Conservation (phyloP, 2,113 vertebrate genomes). For the Lamprologus sp. region DNA sequence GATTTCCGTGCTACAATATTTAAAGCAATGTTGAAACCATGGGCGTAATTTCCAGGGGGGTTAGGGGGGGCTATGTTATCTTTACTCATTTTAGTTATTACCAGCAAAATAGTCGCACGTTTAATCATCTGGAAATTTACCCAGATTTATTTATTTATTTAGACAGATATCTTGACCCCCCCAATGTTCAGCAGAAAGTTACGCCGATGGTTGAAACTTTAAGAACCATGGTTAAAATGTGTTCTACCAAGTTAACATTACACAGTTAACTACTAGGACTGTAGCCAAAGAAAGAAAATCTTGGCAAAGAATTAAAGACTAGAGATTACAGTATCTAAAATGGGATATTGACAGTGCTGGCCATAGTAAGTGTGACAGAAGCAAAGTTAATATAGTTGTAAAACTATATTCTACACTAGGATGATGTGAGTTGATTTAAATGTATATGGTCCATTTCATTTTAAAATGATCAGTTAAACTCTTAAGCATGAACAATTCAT, state of each 20-base stretch:
- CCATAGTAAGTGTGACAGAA: not conserved
- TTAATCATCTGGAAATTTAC: not conserved
- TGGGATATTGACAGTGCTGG: not conserved
- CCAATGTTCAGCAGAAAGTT: accelerated
- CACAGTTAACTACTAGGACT: not conserved
- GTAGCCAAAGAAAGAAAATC: not conserved
- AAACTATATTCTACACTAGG: not conserved
- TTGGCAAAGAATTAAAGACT: not conserved
- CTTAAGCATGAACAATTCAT: not conserved
- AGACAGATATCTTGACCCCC: not conserved
- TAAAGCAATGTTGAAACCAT: not conserved
- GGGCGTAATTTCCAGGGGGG: not conserved
- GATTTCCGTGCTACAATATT: accelerated
- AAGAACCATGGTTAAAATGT: not conserved
- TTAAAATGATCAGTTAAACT: not conserved
- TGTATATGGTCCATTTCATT: accelerated
- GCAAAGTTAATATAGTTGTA: not conserved
- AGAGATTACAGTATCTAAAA: not conserved
- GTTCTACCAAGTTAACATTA: not conserved
- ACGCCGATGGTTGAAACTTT: accelerated
- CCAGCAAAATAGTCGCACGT: not conserved
- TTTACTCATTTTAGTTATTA: not conserved
- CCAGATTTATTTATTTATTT: not conserved
- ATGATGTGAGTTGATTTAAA: not conserved
- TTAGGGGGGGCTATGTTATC: not conserved